Percentiles rank a stretch among this genome's conserved stretches.
Conservation (phyloP, 2,113 vertebrate genomes). For the Acanthochromis polyacanthus region DNA sequence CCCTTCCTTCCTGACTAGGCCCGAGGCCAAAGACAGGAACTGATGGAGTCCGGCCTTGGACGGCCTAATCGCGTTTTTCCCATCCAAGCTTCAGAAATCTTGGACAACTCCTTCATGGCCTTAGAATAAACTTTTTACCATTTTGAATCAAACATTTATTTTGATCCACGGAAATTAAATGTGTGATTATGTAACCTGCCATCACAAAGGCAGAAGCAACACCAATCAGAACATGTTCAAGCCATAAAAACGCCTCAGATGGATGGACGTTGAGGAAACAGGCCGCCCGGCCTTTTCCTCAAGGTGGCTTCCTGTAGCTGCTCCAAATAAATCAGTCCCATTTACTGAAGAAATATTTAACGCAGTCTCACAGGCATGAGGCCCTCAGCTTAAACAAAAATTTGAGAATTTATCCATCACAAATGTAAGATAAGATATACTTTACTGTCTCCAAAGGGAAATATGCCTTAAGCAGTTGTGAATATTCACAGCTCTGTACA, state of each 20-base stretch:
- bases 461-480: no score
- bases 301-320: constrained; percentile 51
- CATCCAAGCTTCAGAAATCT: constrained; percentile 45
- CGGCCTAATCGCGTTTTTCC: constrained; percentile 54
- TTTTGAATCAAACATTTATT: neutral
- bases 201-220: neutral
- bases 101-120: constrained; percentile 9
- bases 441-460: no score
- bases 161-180: neutral
- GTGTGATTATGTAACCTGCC: neutral
- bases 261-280: constrained; percentile 32
- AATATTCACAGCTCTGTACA: no score
- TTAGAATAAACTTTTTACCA: neutral
- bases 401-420: no score
- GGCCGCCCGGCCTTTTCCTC: constrained; percentile 50
- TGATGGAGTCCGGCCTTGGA: constrained; percentile 75
- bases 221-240: neutral
- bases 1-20: constrained; percentile 78
- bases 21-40: constrained; percentile 80
- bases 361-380: no score
- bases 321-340: constrained; percentile 34
- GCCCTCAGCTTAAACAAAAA: no score
- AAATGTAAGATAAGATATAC: no score
- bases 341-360: neutral
- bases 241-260: constrained; percentile 28